Evolutionary conservation across 2,888 invertebrate genomes (phyloP).

Genomic region (Eurytoma adleriae): DNA sequence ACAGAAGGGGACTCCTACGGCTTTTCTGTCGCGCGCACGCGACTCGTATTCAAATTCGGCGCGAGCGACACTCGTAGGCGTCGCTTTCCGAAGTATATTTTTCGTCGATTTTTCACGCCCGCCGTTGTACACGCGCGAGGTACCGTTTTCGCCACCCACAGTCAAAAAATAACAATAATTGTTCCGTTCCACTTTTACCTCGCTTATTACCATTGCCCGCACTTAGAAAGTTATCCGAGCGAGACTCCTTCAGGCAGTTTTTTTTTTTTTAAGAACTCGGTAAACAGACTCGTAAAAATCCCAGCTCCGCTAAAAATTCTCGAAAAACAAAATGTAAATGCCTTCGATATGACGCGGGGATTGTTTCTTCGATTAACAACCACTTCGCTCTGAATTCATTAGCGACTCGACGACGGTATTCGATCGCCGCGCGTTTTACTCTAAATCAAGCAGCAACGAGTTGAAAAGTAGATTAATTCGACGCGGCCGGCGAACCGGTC

Average conservation of each 20-base stretch:
- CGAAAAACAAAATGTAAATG: slow-evolving; percentile 26
- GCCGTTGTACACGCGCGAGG: not conserved
- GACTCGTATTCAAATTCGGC: slow-evolving; percentile 43
- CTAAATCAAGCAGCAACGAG: no score
- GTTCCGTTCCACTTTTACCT: not conserved
- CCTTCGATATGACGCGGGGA: not conserved
- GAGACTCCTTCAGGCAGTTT: no score
- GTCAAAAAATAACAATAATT: slow-evolving; percentile 16
- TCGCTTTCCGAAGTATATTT: slow-evolving; percentile 1
- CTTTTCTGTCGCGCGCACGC: slow-evolving; percentile 14
- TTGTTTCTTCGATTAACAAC: no score
- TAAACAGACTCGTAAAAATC: slow-evolving; percentile 34
- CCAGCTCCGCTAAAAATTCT: not conserved
- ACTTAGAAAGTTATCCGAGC: slow-evolving; percentile 48
- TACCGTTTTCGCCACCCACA: slow-evolving; percentile 43
- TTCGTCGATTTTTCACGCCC: slow-evolving; percentile 13
- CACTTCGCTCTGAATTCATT: no score
- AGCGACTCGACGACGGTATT: no score
- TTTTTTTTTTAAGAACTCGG: not conserved
- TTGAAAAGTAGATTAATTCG: no score
- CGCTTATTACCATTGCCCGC: slow-evolving; percentile 22
- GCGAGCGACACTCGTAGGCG: not conserved
- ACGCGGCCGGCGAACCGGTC: no score
- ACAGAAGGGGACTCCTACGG: not conserved
- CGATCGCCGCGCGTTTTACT: no score